Evolutionary conservation across 2,113 vertebrate species (phyloP), one percentile per base, ranked within the genome.

Genomic region (Megaceryle torquata): DNA sequence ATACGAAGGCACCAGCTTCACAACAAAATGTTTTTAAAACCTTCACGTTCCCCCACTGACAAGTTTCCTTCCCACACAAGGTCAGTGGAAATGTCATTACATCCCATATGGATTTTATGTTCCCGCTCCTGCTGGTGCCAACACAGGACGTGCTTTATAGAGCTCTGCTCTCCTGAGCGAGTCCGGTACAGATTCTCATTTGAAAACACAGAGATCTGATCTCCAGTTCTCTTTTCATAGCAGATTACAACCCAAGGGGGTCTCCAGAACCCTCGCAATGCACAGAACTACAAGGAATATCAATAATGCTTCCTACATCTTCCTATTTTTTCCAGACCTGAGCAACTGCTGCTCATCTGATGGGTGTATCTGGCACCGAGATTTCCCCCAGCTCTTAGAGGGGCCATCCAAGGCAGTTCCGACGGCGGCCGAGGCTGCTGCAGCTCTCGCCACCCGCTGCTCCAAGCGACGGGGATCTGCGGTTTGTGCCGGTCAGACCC

Each of bases 51-150:
- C 76, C 87, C 56, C 44, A 61, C 74, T 5, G 18, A 56, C 44
- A 65, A 43, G 31, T 39, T 75, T 70, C 63, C 87, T 87, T 90
- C 90, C 93, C 82, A 95, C 78, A 15, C 86, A 60, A 75, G 93
- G 82, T 86, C 90, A 90, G 82, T 65, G 77, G 82, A 79, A 86
- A 78, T 56, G 79, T 75, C 78, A 18, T 76, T 80, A 43, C 82
- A 50, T 54, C 86, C 86, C 90, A 83, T 69, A 90, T 90, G 87
- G 90, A 80, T 95, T 80, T 87, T n/a, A 46, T 68, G 43, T 90
- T 76, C 86, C 86, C 51, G 11, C 78, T 80, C 82, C 82, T 79
- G 72, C 82, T 54, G 78, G 67, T 90, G 90, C 90, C 86, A 95
- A 75, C 56, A 29, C 72, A 65, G 44, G 67, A 39, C 56, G 57